Evolutionary conservation across 2,888 invertebrate species (phyloP).

Genomic region (Monoplex corrugatus): DNA sequence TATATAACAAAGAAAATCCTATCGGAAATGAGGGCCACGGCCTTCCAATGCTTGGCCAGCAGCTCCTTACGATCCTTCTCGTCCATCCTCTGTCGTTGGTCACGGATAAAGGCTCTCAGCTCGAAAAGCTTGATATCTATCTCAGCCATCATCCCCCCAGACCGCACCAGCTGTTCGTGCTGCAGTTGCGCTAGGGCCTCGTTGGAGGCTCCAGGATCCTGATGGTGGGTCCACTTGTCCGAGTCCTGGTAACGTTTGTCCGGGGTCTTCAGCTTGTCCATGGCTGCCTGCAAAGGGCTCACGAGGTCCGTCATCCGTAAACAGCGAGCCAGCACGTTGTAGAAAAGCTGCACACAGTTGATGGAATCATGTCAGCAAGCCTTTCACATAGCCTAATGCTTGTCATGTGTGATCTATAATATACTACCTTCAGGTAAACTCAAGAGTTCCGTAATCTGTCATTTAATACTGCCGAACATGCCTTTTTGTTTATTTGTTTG

Average conservation of each 20-base stretch:
- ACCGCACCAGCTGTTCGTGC: constrained; percentile 41
- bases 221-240: constrained; percentile 44
- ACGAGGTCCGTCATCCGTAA: constrained; percentile 59
- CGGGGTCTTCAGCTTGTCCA: constrained; percentile 47
- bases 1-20: constrained; percentile 79
- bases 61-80: constrained; percentile 76
- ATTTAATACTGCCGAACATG: too few relatives aligned
- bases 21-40: constrained; percentile 78
- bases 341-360: constrained; percentile 51
- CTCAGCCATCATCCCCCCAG: constrained; percentile 59
- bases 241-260: constrained; percentile 57
- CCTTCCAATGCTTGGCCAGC: constrained; percentile 78
- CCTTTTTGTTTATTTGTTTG: too few relatives aligned
- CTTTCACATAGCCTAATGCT: too few relatives aligned
- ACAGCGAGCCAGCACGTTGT: constrained; percentile 55
- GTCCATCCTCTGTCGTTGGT: constrained; percentile 71
- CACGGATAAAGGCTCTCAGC: constrained; percentile 67
- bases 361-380: too few relatives aligned
- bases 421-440: too few relatives aligned
- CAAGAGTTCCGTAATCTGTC: too few relatives aligned
- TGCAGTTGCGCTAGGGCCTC: constrained; percentile 54
- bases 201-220: constrained; percentile 50
- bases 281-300: constrained; percentile 59
- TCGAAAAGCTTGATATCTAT: constrained; percentile 70
- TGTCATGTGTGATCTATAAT: too few relatives aligned